A percentile compares a stretch with the other conserved stretches of the same genome.
Evolutionary conservation across 2,888 invertebrate species (phyloP).

Genomic region (Geophilus truncorum): DNA sequence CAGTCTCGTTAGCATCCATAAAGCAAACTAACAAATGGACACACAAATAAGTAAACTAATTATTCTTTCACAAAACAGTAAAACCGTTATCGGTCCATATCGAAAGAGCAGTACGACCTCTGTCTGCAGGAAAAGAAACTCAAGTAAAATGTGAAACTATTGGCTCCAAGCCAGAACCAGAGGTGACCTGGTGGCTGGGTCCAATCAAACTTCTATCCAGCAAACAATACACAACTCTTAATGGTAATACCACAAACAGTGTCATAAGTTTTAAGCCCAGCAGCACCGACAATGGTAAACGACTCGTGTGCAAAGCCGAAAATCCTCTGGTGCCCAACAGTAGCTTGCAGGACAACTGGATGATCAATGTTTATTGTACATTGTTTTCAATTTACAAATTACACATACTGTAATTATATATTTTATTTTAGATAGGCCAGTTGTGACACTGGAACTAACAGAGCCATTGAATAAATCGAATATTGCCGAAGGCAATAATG

Average conservation of each 20-base stretch:
- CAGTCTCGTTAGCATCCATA: too few relatives aligned
- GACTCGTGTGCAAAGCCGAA: background rate
- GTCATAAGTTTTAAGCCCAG: background rate
- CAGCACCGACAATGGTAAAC: background rate
- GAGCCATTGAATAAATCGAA: background rate
- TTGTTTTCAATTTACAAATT: background rate
- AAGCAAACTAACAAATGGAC: too few relatives aligned
- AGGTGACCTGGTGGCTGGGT: background rate
- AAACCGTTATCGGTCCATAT: background rate
- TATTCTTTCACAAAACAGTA: background rate
- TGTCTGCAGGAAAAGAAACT: background rate
- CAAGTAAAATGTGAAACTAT: background rate
- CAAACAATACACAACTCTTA: background rate
- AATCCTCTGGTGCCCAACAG: background rate
- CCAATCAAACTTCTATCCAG: background rate
- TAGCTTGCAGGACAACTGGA: background rate
- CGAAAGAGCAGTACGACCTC: background rate
- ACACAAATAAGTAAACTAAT: too few relatives aligned
- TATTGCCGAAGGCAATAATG: constrained; percentile 70
- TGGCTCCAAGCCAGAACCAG: background rate
- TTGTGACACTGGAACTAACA: background rate
- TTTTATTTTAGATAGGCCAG: background rate
- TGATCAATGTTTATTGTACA: background rate
- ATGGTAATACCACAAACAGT: background rate
- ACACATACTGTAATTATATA: too few relatives aligned